A percentile compares a stretch with the other conserved stretches of the same genome.
Conservation (phyloP, 1,140 invertebrate species). For the Drosophila malerkotliana region DNA sequence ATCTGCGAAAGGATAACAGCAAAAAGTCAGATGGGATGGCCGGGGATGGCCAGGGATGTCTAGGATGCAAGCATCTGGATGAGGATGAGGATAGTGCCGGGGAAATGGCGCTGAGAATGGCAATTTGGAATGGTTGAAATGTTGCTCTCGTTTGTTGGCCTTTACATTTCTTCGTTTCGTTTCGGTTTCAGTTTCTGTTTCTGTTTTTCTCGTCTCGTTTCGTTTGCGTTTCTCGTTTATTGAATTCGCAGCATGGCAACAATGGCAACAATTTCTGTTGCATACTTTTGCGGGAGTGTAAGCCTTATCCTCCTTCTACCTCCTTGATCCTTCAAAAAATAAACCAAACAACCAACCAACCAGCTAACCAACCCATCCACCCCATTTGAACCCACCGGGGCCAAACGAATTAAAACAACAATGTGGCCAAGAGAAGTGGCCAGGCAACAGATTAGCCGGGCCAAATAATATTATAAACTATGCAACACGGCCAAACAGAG, state of each 20-base stretch:
- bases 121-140: slow-evolving; percentile 51
- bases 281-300: slow-evolving; percentile 29
- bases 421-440: slow-evolving; percentile 2
- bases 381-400: neutral
- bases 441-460: slow-evolving; percentile 8
- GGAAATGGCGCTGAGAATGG: slow-evolving; percentile 29
- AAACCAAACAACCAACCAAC: no score
- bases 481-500: slow-evolving; percentile 9
- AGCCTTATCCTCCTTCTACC: neutral
- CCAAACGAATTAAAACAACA: slow-evolving; percentile 20
- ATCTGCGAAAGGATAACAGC: slow-evolving; percentile 7
- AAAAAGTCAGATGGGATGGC: neutral
- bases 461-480: slow-evolving; percentile 14
- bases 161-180: slow-evolving; percentile 31
- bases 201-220: slow-evolving; percentile 17
- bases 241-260: slow-evolving; percentile 59
- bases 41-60: neutral
- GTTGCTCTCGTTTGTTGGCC: slow-evolving; percentile 35
- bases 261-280: slow-evolving; percentile 49
- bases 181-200: neutral
- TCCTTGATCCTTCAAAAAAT: neutral
- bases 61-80: neutral
- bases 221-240: slow-evolving; percentile 33
- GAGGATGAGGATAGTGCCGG: neutral
- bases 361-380: neutral